These are phyloP conservation scores for Podilymbus podiceps DNA, from an alignment of 2,113 vertebrate genomes.

Conservation along the genomic window DNA sequence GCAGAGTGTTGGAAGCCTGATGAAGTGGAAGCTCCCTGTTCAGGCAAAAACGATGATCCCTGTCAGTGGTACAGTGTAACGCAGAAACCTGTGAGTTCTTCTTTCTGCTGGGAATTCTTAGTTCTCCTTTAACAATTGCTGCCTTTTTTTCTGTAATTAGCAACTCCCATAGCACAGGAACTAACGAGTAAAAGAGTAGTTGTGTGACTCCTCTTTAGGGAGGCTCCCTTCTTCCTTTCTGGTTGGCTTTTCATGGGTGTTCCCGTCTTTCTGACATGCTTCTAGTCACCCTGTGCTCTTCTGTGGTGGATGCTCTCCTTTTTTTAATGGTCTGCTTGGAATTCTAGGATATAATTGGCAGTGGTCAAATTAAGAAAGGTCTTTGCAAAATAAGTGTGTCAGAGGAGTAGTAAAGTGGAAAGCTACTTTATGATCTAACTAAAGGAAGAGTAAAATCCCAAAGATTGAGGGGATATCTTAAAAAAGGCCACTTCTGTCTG, in stretches of 20 bases:
- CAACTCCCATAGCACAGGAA: neutral
- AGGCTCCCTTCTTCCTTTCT: neutral
- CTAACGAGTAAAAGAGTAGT: neutral
- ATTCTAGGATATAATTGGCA: neutral
- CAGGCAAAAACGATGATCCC: neutral
- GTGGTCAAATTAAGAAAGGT: neutral
- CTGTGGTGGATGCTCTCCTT: neutral
- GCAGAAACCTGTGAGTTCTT: conserved; percentile 66
- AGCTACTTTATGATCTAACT: neutral
- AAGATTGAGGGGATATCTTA: neutral
- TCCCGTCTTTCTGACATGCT: neutral
- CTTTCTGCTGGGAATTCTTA: neutral
- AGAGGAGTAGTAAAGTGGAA: neutral
- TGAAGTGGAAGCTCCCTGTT: conserved; percentile 67
- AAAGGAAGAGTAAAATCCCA: neutral
- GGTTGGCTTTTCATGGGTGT: neutral
- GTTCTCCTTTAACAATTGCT: neutral
- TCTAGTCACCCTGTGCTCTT: neutral
- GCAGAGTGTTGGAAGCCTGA: conserved; percentile 62
- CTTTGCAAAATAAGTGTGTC: neutral
- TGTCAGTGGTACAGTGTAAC: conserved; percentile 71
- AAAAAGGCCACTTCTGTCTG: neutral
- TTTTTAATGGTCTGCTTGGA: neutral
- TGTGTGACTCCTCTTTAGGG: neutral
- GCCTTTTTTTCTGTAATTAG: neutral